These are phyloP conservation scores for Acanthosepion esculentum DNA, from an alignment of 2,888 invertebrate species.

Conservation along the genomic window DNA sequence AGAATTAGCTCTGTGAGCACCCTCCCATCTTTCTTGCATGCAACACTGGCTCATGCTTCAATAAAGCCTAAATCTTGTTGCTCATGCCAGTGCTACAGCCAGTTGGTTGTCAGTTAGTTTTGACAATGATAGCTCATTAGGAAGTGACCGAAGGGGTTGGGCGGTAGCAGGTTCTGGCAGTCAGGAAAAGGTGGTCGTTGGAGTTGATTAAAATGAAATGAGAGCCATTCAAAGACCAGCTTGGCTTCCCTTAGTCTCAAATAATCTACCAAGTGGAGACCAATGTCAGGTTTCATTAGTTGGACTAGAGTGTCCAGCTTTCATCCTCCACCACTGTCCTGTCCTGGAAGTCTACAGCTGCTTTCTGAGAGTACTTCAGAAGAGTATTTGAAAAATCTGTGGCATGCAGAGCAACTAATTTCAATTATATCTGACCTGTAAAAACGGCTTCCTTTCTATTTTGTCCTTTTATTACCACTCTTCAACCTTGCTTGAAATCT, in stretches of 20 bases:
- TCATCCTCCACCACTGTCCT: background rate
- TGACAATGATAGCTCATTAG: conserved; percentile 33
- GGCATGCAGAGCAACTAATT: no score
- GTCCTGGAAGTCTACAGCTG: no score
- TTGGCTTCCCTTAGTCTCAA: background rate
- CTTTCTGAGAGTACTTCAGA: no score
- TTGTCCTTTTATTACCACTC: no score
- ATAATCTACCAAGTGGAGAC: conserved; percentile 11
- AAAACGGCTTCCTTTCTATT: no score
- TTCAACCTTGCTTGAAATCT: no score
- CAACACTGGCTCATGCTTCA: conserved; percentile 20
- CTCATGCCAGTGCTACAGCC: background rate
- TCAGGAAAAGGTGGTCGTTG: background rate
- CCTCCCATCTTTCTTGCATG: conserved; percentile 4
- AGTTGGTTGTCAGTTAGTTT: conserved; percentile 22
- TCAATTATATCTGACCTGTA: no score
- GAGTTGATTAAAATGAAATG: conserved; percentile 3
- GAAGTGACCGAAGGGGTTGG: background rate
- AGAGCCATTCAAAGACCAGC: background rate
- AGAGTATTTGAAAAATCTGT: no score
- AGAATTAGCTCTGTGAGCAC: background rate
- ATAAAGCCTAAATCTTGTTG: conserved; percentile 33
- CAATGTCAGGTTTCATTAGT: background rate
- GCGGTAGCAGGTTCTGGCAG: background rate
- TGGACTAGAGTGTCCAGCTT: background rate